A percentile compares a stretch with the other conserved stretches of the same genome.
These are phyloP conservation scores for Virgularia gustaviana DNA, from an alignment of 92 coral and sea anemone species.

Conservation along the genomic window DNA sequence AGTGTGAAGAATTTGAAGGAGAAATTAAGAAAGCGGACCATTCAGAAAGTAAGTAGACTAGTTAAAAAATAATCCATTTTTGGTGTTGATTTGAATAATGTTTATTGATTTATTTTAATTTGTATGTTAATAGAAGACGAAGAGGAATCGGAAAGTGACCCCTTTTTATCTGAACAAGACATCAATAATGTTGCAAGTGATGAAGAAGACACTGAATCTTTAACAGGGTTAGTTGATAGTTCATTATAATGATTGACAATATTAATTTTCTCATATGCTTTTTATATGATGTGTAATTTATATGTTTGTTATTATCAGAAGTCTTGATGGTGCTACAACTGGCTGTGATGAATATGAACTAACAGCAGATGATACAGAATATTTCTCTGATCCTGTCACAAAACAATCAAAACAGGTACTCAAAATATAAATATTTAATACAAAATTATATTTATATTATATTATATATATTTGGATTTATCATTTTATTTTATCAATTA, in stretches of 20 bases:
- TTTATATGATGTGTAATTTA: not conserved
- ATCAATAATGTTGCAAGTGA: slow-evolving; percentile 93
- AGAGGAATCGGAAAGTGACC: slow-evolving; percentile 95
- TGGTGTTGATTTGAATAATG: too few species aligned
- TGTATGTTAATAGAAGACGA: too few species aligned
- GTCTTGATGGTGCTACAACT: slow-evolving; percentile 79
- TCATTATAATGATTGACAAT: too few species aligned
- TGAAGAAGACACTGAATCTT: slow-evolving; percentile 66
- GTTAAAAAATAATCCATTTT: too few species aligned
- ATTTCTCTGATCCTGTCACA: slow-evolving; percentile 86
- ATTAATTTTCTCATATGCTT: not conserved
- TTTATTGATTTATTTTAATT: too few species aligned
- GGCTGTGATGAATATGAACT: slow-evolving; percentile 72
- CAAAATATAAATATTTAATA: not conserved
- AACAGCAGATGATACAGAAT: slow-evolving; percentile 44
- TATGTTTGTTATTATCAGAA: slow-evolving; percentile 50
- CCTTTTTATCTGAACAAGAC: slow-evolving; percentile 90
- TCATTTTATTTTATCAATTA: too few species aligned
- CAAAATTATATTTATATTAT: not conserved
- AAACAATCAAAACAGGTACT: slow-evolving; percentile 90
- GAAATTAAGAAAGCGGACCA: too few species aligned
- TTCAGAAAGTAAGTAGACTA: too few species aligned
- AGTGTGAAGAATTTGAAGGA: too few species aligned
- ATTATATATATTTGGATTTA: too few species aligned
- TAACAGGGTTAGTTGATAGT: slow-evolving; percentile 67